These are phyloP conservation scores for Cantharis lateralis DNA, from an alignment of 2,888 invertebrate genomes.

Conservation along the genomic window DNA sequence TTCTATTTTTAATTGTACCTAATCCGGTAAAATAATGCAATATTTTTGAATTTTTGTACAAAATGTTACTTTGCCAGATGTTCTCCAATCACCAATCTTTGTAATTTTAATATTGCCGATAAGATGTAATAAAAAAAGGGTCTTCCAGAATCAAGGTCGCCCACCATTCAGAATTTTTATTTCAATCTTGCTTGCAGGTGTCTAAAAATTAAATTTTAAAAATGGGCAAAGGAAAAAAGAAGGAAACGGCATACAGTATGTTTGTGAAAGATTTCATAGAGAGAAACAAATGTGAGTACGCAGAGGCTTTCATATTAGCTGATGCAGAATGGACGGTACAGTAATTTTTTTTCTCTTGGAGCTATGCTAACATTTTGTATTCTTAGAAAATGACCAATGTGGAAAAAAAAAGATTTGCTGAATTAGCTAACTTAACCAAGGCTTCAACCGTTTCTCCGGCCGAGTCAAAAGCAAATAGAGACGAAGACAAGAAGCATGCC, in stretches of 20 bases:
- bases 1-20: no score
- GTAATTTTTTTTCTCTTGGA: not conserved
- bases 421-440: not conserved
- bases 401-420: not conserved
- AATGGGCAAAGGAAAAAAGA: not conserved
- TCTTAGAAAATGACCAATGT: not conserved
- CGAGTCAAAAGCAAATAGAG: not conserved
- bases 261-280: not conserved
- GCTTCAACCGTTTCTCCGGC: no score
- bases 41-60: no score
- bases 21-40: no score
- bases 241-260: not conserved
- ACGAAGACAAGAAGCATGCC: not conserved
- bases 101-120: no score
- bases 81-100: no score
- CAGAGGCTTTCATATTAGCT: not conserved
- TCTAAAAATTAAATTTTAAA: not conserved
- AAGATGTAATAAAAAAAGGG: no score
- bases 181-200: not conserved
- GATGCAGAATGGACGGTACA: not conserved
- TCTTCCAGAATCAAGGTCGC: no score
- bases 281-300: not conserved
- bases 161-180: no score
- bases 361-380: not conserved
- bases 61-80: no score